A percentile compares a stretch with the other conserved stretches of the same genome.
Evolutionary conservation across 2,797 vertebrate species (phyloP).

Genomic region (Enteromius thamalakanensis): DNA sequence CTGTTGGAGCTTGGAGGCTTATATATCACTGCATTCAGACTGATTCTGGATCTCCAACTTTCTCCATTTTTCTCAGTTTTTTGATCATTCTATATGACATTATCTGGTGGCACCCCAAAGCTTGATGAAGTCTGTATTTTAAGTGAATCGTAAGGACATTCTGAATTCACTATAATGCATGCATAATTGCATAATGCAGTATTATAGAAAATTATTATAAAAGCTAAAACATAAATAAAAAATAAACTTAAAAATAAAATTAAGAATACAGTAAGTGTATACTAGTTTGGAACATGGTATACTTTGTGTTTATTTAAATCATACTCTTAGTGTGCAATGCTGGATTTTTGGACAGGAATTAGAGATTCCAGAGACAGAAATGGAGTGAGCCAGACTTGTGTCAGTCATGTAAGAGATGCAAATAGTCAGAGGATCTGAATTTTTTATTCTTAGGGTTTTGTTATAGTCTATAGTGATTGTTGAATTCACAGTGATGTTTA

Average conservation of each 20-base stretch:
- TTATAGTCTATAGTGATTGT: slow-evolving; percentile 43
- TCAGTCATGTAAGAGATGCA: slow-evolving; percentile 19
- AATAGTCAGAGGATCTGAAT: slow-evolving; percentile 11
- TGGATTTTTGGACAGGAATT: neutral
- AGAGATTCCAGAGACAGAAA: neutral
- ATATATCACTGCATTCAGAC: neutral
- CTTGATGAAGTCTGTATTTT: too few species aligned
- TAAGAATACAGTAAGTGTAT: neutral
- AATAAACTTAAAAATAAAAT: neutral
- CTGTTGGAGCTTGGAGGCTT: slow-evolving; percentile 28
- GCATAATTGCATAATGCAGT: neutral
- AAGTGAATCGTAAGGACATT: neutral
- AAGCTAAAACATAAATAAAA: neutral
- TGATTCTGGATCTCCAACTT: neutral
- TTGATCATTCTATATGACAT: neutral
- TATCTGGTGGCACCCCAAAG: too few species aligned
- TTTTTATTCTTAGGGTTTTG: slow-evolving; percentile 55
- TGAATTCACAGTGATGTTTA: slow-evolving; percentile 44
- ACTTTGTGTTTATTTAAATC: neutral
- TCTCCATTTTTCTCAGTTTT: neutral
- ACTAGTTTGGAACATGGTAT: too few species aligned
- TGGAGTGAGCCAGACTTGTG: neutral
- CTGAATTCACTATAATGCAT: neutral
- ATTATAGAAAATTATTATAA: too few species aligned
- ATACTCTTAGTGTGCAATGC: neutral